Evolutionary conservation across 2,888 invertebrate genomes (phyloP), one percentile per base, ranked within the genome.

Genomic region (Lobophora halterata): DNA sequence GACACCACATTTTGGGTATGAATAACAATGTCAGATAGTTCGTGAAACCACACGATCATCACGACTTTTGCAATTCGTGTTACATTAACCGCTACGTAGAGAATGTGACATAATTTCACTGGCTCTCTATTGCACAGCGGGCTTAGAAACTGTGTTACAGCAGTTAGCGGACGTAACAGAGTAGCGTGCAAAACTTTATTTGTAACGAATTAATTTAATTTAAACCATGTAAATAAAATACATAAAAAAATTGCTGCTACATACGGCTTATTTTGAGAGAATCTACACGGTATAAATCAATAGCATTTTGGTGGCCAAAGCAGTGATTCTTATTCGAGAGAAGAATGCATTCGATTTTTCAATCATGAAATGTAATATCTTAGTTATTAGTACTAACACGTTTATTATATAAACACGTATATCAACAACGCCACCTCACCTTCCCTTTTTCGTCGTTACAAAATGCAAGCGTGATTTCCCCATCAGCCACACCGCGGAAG

Each of bases 71-170:
- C 70, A 73, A 72, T 71, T 69, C 56, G 62, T 65, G 66, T 63
- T 69, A 68, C 71, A 67, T 55, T 68, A 66, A 64, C 65, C 59
- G 57, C 65, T 67, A 63, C 57, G 60, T 59, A 57, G 64, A 64
- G 63, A 70, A 68, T 71, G 71, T 73, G 71, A 73, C 74, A 72
- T 73, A 74, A 73, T 71, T 68, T 65, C 55, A 56, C 62, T 61
- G 57, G 62, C 59, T 63, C 58, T 53, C 59, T 52, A 53, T 47
- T 52, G 49, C 55, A 40, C 39, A 39, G 58, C 52, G 50, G 59
- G 55, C 62, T 58, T 62, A 58, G 60, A 63, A 66, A 65, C 56
- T 62, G 49, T 48, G 47, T 49, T 52, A 49, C 55, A 51, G 53
- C 50, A 52, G 46, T 38, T 43, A 24, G 44, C 33, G 36, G 26